Evolutionary conservation across 2,888 invertebrate species (phyloP).

Genomic region (Leptarthrus brevirostris): DNA sequence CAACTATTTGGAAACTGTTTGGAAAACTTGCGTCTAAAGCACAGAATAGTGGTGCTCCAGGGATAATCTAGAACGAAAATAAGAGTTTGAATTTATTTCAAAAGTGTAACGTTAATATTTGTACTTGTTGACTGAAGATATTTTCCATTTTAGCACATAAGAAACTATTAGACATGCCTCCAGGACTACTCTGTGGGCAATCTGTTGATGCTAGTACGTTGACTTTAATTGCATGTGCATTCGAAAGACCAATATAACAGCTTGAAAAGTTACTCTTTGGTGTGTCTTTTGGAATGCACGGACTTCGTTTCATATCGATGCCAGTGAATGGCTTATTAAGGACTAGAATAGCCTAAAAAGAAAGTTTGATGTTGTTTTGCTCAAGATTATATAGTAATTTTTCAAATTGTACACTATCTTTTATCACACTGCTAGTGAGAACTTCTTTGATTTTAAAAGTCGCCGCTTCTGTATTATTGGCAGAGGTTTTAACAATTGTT

Average conservation of each 20-base stretch:
- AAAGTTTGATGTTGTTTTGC: not conserved
- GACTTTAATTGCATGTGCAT: not conserved
- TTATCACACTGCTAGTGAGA: not conserved
- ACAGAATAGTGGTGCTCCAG: conserved; percentile 48
- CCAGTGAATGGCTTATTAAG: conserved; percentile 23
- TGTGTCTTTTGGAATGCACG: conserved; percentile 46
- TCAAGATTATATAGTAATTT: not conserved
- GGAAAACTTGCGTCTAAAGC: conserved; percentile 41
- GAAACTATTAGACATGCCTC: not conserved
- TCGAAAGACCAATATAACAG: conserved; percentile 42
- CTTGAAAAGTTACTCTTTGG: not conserved
- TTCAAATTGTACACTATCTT: not conserved
- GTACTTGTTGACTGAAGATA: not conserved
- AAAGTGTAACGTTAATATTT: not conserved
- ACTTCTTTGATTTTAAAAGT: not conserved
- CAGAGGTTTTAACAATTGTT: not conserved
- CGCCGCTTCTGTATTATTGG: not conserved
- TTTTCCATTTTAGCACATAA: not conserved
- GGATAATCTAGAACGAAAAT: conserved; percentile 38
- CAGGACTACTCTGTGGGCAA: not conserved
- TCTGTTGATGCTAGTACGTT: not conserved
- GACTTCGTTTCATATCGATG: conserved; percentile 34
- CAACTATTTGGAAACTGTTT: conserved; percentile 49
- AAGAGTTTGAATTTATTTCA: not conserved
- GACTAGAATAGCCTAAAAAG: conserved; percentile 50